These are phyloP conservation scores for Mormoops blainvillei DNA, from an alignment of 2,113 vertebrate genomes.

Conservation along the genomic window DNA sequence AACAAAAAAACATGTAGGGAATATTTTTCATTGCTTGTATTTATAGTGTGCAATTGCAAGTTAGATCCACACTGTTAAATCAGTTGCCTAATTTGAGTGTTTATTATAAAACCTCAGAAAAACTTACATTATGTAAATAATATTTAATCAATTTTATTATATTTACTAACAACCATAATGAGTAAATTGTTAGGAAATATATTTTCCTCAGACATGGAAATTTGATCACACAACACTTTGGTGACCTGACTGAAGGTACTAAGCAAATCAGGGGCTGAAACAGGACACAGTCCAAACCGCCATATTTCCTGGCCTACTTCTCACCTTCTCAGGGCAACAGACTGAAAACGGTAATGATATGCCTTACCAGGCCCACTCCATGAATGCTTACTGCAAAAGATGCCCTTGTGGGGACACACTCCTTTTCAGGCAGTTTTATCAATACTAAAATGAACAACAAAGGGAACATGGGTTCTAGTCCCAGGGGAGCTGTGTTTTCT, in stretches of 20 bases:
- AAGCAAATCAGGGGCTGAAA: not conserved
- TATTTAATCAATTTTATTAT: not conserved
- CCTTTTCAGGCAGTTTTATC: slow-evolving; percentile 7
- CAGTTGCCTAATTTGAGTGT: not conserved
- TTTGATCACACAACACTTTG: not conserved
- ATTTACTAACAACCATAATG: not conserved
- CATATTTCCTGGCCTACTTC: not conserved
- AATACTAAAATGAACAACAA: slow-evolving; percentile 12
- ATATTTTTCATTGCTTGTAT: not conserved
- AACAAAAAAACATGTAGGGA: not conserved
- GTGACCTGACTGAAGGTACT: not conserved
- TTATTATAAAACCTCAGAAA: not conserved
- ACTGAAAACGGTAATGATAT: not conserved
- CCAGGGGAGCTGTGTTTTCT: slow-evolving; percentile 12
- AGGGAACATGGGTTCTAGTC: not conserved
- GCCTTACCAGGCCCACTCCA: too few species aligned
- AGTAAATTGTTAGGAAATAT: not conserved
- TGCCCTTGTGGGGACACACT: not conserved
- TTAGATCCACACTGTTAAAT: not conserved
- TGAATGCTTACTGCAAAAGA: not conserved
- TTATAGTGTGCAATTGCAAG: not conserved
- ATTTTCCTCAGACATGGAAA: not conserved
- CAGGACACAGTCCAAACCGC: not conserved
- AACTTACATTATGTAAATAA: not conserved
- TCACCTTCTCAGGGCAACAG: not conserved